Base-by-base conservation (phyloP, 1,140 invertebrate species). In the Papilio glaucus region DNA sequence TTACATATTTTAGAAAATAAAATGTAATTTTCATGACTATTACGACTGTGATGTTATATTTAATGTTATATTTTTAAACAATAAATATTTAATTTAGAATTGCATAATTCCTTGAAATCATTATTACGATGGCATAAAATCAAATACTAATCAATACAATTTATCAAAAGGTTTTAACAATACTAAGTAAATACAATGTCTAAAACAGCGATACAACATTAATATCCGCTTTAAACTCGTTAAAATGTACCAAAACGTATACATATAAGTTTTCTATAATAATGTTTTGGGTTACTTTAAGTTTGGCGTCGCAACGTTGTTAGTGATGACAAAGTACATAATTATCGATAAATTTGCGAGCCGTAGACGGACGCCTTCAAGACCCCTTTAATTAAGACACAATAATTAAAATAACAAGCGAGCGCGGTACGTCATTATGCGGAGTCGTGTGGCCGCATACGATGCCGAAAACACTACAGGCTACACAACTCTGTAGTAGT, bases 391-490 rank as follows among this genome's bases (percentile, higher is more conserved):
- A 90, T 90, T 87, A 89, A 88, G 85, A 85, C 82, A 90, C 83
- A 88, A 88, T 89, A 90, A 91, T 89, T 88, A 89, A 90, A 90
- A 88, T 85, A 87, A 88, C 86, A 89, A 85, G 85, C 81, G 75
- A 79, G 78, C 75, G 78, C 76, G 78, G 81, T 71, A 78, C 82
- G 84, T 89, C 79, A 88, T 84, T 85, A 89, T 86, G 83, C 83
- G 80, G 81, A 75, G 74, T 84, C 85, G 86, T 89, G 89, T 73
- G 79, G 85, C 69, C 79, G 87, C 88, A 91, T 91, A 84, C 84
- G 78, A 74, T 68, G 29, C 42, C 10, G 24, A 33, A 24, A 49
- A 69, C 65, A 49, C 26, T 33, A 33, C 29, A 3, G 29, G 26
- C 49, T 38, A 29, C 60, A 37, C 61, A 38, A 15, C 33, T 63